Base-by-base conservation (phyloP, 2,888 invertebrate species). In the Andrena praecox region DNA sequence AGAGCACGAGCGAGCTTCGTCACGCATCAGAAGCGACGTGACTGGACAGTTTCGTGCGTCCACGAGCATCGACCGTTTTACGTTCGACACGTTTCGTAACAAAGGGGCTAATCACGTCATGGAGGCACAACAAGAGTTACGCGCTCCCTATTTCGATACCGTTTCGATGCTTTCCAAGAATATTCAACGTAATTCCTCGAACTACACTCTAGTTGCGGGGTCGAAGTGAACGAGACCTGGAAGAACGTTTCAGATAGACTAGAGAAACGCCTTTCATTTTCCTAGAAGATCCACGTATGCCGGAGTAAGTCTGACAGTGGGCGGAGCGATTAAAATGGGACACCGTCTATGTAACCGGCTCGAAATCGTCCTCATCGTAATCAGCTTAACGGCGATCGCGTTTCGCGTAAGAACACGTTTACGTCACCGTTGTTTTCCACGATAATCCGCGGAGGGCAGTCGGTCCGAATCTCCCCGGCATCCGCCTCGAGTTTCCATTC, bases 331-430 rank as follows among this genome's bases (percentile, higher is more conserved):
- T 20, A 8, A 54, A 54, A 7, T 24, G 2, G 3, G 2, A 3
- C 7, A 24, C 8, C 2, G 20, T 42, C 35, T 35, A 35, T 7
- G 54, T 60, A 67, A 48, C 60, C 67, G 60, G 24, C 24, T 52
- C 6, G 31, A 73, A 24, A 73, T 35, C 35, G 10, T 35, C 10
- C 10, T 66, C 52, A 79, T 81, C 64, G 72, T 81, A 81, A 85
- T 80, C 80, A 66, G 48, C 64, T 80, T 20, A 66, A 20, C 42
- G 33, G 62, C 67, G 71, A 74, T 29, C 31, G 68, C 48, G 48
- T 56, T 70, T 75, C 70, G 74, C 69, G 75, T 64, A 81, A 76
- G 59, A 59, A 72, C 27, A 27, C 69, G 60, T 84, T 85, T 76
- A 70, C 71, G 67, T 78, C 78, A 78, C 69, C 81, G 59, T 54